phyloP scores from a whole-genome alignment of 2,797 vertebrate genomes.

The Enteromius radiatus region DNA sequence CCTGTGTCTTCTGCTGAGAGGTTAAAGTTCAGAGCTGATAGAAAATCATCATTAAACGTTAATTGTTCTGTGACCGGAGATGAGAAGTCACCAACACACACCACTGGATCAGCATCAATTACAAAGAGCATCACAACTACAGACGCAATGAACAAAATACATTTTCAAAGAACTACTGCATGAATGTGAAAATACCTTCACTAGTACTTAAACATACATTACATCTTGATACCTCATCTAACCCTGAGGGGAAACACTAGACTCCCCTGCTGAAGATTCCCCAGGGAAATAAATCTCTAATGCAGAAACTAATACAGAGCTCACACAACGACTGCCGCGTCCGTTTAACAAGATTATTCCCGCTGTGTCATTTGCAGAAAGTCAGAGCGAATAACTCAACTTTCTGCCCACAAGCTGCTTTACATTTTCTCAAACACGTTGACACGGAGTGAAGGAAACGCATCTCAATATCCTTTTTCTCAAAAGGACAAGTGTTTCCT shows the following conservation, averaged over 20 bases:
- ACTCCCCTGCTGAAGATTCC: not conserved
- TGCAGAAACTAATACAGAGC: not conserved
- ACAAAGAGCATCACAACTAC: not conserved
- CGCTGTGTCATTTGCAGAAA: not conserved
- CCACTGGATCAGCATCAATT: not conserved
- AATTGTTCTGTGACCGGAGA: not conserved
- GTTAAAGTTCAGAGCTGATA: not conserved
- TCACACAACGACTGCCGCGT: not conserved
- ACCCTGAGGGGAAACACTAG: not conserved
- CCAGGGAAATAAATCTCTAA: constrained; percentile 2
- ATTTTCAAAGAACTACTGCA: not conserved
- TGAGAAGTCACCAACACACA: not conserved
- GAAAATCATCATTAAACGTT: not conserved
- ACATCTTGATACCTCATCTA: not conserved
- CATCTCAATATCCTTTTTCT: constrained; percentile 53
- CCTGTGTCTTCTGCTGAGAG: not conserved
- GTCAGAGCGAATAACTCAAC: not conserved
- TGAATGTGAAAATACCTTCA: not conserved
- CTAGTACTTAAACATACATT: not conserved
- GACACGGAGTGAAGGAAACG: not conserved
- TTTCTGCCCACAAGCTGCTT: constrained; percentile 17
- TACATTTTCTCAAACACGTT: constrained; percentile 12
- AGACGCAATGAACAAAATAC: not conserved
- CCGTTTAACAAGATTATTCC: not conserved
- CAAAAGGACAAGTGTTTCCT: constrained; percentile 77